Evolutionary conservation across 1,140 invertebrate species (phyloP), one percentile per base, ranked within the genome.

Genomic region (Gyrodactylus bullatarudis): DNA sequence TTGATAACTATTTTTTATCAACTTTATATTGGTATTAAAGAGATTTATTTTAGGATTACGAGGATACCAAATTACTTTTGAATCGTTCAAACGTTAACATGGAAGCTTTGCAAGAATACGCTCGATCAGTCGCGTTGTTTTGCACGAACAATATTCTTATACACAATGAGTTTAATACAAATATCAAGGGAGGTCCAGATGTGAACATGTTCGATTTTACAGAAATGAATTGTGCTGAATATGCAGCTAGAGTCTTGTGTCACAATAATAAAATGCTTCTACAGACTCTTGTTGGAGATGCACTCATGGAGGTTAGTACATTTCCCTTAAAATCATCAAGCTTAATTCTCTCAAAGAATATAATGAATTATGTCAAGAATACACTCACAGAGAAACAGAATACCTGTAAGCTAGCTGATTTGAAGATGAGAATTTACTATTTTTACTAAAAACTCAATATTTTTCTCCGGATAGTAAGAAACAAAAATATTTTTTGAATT

Each of bases 201-300:
- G 89, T 97, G 0, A 91, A 92, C n/a, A 91, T 98, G 86, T 99
- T 99, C 81, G 94, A 99, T 81, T 98, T 99, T 79, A 98, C 94
- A 0, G 93, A 91, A 0, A 92, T 98, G 88, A 98, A 91, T 82
- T 89, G 89, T 1, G 90, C 94, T 0, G 89, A 95, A 80, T 93
- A 95, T 83, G 88, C 91, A 23, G 88, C 76, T 76, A 83, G 88
- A 74, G 85, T 91, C 20, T 77, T 89, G 0, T 86, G 92, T 78
- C 83, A 86, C 72, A 82, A 86, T 75, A 87, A 87, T 0, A 86
- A 89, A 75, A 85, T 85, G 70, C 81, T 97, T 1, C 80, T 97
- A 0, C 87, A 89, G 82, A 87, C 86, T 74, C 84, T 98, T 68
- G 92, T 97, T 1, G 93, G 94, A 0, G 94, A 97, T 79, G 92